Evolutionary conservation across 2,797 vertebrate species (phyloP), one percentile per base, ranked within the genome.

Genomic region (Alauda arvensis): DNA sequence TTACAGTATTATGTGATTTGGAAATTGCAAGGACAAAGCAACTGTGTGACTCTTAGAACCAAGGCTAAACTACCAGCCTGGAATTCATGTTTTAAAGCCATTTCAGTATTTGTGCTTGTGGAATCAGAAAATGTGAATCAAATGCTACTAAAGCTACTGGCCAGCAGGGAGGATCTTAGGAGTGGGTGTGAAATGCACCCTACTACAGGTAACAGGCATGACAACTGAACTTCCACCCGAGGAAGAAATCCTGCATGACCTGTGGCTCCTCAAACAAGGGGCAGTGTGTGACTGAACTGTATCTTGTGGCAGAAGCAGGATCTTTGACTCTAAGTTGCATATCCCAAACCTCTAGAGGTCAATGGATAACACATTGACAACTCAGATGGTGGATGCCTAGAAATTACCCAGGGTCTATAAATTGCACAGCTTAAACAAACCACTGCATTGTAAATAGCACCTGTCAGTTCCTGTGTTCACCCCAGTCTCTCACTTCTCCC

Each of bases 1-100:
- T 3, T 1, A 76, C 19, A 33, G 17, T 10, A 29, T 23, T 51
- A 15, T 1, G 11, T 0, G 0, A 48, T 24, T 48, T 28, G 24
- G 34, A 69, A 77, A 75, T 20, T 74, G 20, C 20, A 61, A 37
- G 25, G 67, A 46, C 46, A 85, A 67, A 77, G 26, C 18, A 75
- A n/a, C 31, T 77, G 8, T 3, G 7, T 33, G 10, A 66, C 59
- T 61, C 14, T 74, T 53, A 45, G 3, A 82, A 43, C 1, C 19
- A 75, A 52, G 1, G 9, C 33, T 52, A 5, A 80, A 42, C 39
- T 40, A 60, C 34, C 55, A 61, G 42, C 56, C 55, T 49, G 17
- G n/a, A 48, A 61, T 49, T 71, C 18, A 19, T 3, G 11, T 59
- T 69, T 78, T 55, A 55, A n/a, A 66, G 23, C 25, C 69, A 34